Base-by-base conservation (phyloP, 2,113 vertebrate species). In the Chelonoidis abingdonii region DNA sequence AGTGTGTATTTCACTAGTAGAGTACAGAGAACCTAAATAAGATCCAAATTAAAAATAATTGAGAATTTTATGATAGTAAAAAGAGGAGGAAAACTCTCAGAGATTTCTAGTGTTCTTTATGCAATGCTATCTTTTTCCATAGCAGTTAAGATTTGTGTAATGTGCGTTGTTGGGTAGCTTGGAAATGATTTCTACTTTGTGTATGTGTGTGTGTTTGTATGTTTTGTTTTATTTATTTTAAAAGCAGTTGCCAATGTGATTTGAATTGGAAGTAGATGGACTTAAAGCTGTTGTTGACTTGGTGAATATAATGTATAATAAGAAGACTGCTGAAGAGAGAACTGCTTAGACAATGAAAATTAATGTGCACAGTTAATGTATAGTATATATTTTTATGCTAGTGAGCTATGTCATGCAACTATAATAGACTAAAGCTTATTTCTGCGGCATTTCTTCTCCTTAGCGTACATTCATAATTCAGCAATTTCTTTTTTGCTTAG, bases 221-320 rank as follows among this genome's bases (percentile, higher is more conserved):
- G 96, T 95, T 95, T 21, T 91, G 84, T 86, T 50, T 85, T 84
- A 38, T 69, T 62, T 62, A 7, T 69, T 69, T 62, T 62, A 14
- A 69, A 38, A 69, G 65, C 65, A 38, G 0, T 86, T 89, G 91
- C 78, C 85, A 93, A 93, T 94, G 92, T 96, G 93, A 97, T 95
- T 97, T 94, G 83, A 93, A 96, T 97, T 96, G 97, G 92, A 95
- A 92, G 53, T 90, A 96, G 84, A 38, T 38, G 65, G 31, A 38
- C 4, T n/a, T 19, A 69, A 69, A 69, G n/a, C n/a, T 22, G 59
- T 31, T 69, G 29, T 14, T 69, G 65, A 72, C 65, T 72, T 38
- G 19, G 65, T 38, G 19, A 72, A 72, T 72, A 72, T 38, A 22
- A 38, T 38, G 65, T 72, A 38, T 38, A 72, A 72, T 2, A n/a